phyloP scores from a whole-genome alignment of 1,140 invertebrate species.

The Drosophila auraria region DNA sequence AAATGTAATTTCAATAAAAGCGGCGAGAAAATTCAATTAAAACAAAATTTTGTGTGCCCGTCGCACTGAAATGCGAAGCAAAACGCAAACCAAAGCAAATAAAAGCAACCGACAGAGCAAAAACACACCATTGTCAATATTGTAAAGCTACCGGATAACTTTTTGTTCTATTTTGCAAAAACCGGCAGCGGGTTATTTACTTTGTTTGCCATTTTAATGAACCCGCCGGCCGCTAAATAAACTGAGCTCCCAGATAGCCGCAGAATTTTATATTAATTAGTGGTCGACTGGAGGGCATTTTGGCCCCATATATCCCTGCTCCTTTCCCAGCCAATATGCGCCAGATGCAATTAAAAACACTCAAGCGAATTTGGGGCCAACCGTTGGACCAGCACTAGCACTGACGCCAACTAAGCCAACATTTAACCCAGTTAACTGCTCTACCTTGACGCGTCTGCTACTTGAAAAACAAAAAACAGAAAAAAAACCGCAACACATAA shows the following conservation, averaged over 20 bases:
- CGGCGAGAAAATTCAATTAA: slow-evolving; percentile 68
- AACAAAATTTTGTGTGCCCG: slow-evolving; percentile 40
- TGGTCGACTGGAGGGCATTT: slow-evolving; percentile 11
- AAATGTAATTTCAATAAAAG: slow-evolving; percentile 73
- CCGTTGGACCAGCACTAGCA: slow-evolving; percentile 4
- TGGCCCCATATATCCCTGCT: background rate
- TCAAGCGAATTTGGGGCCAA: slow-evolving; percentile 21
- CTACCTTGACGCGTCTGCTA: slow-evolving; percentile 45
- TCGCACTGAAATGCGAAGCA: slow-evolving; percentile 18
- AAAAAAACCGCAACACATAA: background rate
- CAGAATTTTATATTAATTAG: slow-evolving; percentile 57
- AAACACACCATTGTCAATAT: slow-evolving; percentile 20
- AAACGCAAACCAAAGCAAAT: slow-evolving; percentile 28
- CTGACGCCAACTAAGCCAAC: slow-evolving; percentile 28
- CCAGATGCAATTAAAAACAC: slow-evolving; percentile 44
- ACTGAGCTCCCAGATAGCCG: slow-evolving; percentile 13
- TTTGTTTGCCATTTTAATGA: slow-evolving; percentile 66
- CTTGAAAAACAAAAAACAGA: slow-evolving; percentile 22
- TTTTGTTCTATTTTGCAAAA: slow-evolving; percentile 23
- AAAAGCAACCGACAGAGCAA: slow-evolving; percentile 1
- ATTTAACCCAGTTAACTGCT: slow-evolving; percentile 54
- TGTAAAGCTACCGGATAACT: slow-evolving; percentile 25
- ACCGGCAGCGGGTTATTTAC: slow-evolving; percentile 29
- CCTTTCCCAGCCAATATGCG: slow-evolving; percentile 2
- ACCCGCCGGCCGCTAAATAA: slow-evolving; percentile 51